Evolutionary conservation across 2,113 vertebrate genomes (phyloP), one percentile per base, ranked within the genome.

Genomic region (Tachysurus fulvidraco): DNA sequence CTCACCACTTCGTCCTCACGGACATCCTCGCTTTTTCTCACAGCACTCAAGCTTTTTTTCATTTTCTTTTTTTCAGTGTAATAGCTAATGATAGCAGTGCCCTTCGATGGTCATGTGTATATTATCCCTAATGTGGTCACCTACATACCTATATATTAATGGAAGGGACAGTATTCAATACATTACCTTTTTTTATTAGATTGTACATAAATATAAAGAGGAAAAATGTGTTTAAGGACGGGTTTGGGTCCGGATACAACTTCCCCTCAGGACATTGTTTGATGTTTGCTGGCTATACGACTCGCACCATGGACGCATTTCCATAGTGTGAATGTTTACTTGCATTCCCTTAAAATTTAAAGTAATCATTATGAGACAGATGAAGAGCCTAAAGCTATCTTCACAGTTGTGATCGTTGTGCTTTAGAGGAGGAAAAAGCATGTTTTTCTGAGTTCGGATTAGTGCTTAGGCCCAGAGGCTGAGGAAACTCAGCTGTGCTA

Each of bases 361-460:
- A 74, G 41, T 52, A 82, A 83, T 62, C n/a, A 60, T 83, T 64
- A 82, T 10, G 73, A 54, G 54, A 62, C 60, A 64, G 74, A 77
- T 81, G 74, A 85, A 67, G 25, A 13, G 67, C 85, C 85, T 36
- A 25, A 74, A 76, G 80, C 67, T 30, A 54, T 64, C 30, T 57
- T 50, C 50, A 14, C 4, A 36, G 12, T 77, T 28, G 44, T 44
- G 17, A 60, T 55, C 57, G 41, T 64, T 82, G 80, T 81, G 67
- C 78, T 73, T 82, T 60, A 28, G 30, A 73, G 25, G 30, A 19
- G 25, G 25, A 50, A 44, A 74, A 87, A 1, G 17, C 44, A n/a
- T 78, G 46, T 46, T 59, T 62, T 36, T 83, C 54, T 57, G 54
- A 59, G 54, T 44, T 84, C 80, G 74, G 46, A 44, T 74, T n/a